Base-by-base conservation (phyloP, 2,797 vertebrate species). In the Mormyrus proboscirostris region DNA sequence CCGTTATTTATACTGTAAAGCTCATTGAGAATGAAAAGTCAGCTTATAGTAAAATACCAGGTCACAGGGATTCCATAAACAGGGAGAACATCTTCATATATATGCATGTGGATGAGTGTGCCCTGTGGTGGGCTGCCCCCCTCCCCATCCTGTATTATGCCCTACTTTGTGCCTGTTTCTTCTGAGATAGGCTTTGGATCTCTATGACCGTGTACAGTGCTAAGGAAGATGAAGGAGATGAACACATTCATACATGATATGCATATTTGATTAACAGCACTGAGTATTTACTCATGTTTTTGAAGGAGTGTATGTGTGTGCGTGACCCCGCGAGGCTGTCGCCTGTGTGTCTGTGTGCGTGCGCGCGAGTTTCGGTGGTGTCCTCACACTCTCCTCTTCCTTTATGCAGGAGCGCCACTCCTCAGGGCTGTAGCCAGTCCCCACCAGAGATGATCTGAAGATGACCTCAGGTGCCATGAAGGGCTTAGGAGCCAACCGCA, bases 401-500 rank as follows among this genome's bases (percentile, higher is more conserved):
- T 9, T 92, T 16, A 55, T 93, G 83, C 91, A 96, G 95, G 95
- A 95, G 88, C 91, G 90, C 41, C 76, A 90, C 88, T 49, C 89
- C 86, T 88, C 73, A 92, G 90, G 91, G 92, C 90, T 82, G 88
- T 90, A 91, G n/a, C 93, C 90, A 93, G 87, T 92, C 47, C 90
- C 93, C 88, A 93, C 92, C 93, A 90, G 90, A 93, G 93, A 90
- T 97, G 96, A 92, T 96, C 92, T 97, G 96, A 94, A 90, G 91
- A 92, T 92, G 93, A 92, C 89, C 87, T 94, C 94, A 38, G 90
- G 92, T 93, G 95, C 94, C 95, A 99, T 99, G 99, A 99, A 99
- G 96, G 98, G 98, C 94, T 96, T 99, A 94, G 97, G 97, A 94
- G 97, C 97, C 93, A 97, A 97, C 93, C 98, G 97, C 93, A 97